Evolutionary conservation across 2,888 invertebrate species (phyloP), one percentile per base, ranked within the genome.

Genomic region (Drosophila neutralis): DNA sequence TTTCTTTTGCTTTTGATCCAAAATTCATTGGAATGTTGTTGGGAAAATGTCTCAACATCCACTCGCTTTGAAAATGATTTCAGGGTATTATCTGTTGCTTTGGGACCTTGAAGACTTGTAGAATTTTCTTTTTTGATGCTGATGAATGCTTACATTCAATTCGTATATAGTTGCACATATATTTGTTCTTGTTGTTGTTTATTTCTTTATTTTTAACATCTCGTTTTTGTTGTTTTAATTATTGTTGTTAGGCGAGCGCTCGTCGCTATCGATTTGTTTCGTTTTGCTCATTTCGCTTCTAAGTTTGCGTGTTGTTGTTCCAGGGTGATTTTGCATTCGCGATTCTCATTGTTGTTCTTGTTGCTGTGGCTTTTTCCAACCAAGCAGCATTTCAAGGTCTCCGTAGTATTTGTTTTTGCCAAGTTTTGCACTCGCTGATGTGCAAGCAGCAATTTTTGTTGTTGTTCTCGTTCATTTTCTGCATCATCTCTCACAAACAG

Each of bases 301-400:
- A 85, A 76, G 87, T 85, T 85, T 83, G 87, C 87, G 83, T 85
- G 87, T 72, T 89, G 85, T 70, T 86, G 82, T 88, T 90, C 87
- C 87, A 90, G 89, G 86, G 86, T 87, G 89, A 90, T 86, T 83
- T 87, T 82, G 89, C 89, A 86, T 81, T 87, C 70, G 75, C 58
- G 40, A 52, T 74, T 78, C 74, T 60, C 64, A 33, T 29, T 45
- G 45, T 45, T 40, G 65, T 69, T 64, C 68, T 70, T 69, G 60
- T 66, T 70, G 52, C 56, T 74, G 64, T 65, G 58, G 72, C 66
- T 80, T 69, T 74, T 69, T 72, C 73, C 72, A 81, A 76, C 74
- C 81, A 82, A 89, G 69, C 86, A 89, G 80, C 74, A 76, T 90
- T 87, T 87, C 90, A 87, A 87, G 87, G 87, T 87, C 90, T 87